Evolutionary conservation across 1,140 invertebrate species (phyloP).

Genomic region (Drosophila carrolli): DNA sequence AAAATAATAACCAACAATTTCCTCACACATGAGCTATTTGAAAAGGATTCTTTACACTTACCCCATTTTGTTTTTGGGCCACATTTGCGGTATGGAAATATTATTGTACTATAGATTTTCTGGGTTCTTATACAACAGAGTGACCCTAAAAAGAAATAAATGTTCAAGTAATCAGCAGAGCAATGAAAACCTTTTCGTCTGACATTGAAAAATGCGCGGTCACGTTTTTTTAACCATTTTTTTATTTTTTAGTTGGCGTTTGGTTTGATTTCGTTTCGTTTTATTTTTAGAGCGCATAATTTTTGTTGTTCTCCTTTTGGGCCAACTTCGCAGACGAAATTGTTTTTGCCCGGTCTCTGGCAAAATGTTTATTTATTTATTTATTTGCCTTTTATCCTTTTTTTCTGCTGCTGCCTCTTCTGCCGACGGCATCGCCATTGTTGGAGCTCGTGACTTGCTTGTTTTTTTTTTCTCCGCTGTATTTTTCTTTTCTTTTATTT

Average conservation of each 20-base stretch:
- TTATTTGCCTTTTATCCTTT: constrained; percentile 75
- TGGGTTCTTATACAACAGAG: constrained; percentile 43
- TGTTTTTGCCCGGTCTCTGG: constrained; percentile 46
- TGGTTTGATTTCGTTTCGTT: constrained; percentile 44
- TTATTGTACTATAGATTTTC: constrained; percentile 14
- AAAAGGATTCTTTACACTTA: constrained; percentile 40
- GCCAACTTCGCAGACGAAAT: constrained; percentile 69
- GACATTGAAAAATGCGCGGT: constrained; percentile 85
- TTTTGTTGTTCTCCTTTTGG: constrained; percentile 54
- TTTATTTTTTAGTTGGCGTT: constrained; percentile 41
- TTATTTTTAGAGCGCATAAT: constrained; percentile 52
- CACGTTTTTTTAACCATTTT: constrained; percentile 79
- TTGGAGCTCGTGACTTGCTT: constrained; percentile 71
- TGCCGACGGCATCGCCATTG: constrained; percentile 63
- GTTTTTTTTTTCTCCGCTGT: constrained; percentile 45
- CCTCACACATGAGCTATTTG: constrained; percentile 70
- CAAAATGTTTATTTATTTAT: constrained; percentile 83
- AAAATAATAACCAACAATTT: constrained; percentile 56
- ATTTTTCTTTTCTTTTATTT: constrained; percentile 20
- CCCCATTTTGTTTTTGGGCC: constrained; percentile 11
- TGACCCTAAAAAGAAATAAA: constrained; percentile 45
- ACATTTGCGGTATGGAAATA: constrained; percentile 16
- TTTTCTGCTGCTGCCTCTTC: constrained; percentile 22
- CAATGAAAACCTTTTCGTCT: constrained; percentile 74
- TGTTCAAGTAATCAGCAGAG: constrained; percentile 55